Evolutionary conservation across 2,113 vertebrate genomes (phyloP).

Genomic region (Odontophorus gujanensis): DNA sequence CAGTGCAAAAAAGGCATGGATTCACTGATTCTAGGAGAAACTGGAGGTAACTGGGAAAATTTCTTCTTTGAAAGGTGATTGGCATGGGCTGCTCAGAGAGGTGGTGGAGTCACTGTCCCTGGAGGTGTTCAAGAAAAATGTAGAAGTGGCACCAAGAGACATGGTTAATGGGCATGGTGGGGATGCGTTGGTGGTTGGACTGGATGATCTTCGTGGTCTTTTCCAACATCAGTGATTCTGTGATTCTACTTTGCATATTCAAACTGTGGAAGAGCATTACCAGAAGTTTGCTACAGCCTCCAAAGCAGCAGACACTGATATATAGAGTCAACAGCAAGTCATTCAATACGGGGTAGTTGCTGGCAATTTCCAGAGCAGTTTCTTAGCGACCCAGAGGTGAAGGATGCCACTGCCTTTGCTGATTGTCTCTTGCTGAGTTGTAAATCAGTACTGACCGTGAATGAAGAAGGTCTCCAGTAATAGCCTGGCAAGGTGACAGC

Average conservation of each 20-base stretch:
- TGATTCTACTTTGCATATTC: background rate
- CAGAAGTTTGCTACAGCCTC: background rate
- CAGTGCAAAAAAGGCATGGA: background rate
- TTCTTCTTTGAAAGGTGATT: too few relatives aligned
- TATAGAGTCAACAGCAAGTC: background rate
- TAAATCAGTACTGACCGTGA: background rate
- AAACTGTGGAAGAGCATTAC: background rate
- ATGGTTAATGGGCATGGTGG: too few relatives aligned
- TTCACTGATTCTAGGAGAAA: background rate
- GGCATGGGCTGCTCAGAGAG: too few relatives aligned
- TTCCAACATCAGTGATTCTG: too few relatives aligned
- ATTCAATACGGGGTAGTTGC: background rate
- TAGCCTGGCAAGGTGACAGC: background rate
- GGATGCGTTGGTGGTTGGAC: too few relatives aligned
- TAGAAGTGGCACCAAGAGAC: too few relatives aligned
- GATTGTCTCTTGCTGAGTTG: background rate
- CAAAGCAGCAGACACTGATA: background rate
- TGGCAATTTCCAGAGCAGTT: slow-evolving; percentile 17
- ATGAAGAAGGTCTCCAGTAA: background rate
- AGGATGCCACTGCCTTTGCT: background rate
- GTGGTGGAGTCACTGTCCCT: too few relatives aligned
- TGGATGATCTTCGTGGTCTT: too few relatives aligned
- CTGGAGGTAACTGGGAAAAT: background rate
- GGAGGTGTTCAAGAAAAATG: too few relatives aligned
- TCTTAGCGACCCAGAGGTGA: background rate